Evolutionary conservation across 2,797 vertebrate species (phyloP).

Genomic region (Austrolebias charrua): DNA sequence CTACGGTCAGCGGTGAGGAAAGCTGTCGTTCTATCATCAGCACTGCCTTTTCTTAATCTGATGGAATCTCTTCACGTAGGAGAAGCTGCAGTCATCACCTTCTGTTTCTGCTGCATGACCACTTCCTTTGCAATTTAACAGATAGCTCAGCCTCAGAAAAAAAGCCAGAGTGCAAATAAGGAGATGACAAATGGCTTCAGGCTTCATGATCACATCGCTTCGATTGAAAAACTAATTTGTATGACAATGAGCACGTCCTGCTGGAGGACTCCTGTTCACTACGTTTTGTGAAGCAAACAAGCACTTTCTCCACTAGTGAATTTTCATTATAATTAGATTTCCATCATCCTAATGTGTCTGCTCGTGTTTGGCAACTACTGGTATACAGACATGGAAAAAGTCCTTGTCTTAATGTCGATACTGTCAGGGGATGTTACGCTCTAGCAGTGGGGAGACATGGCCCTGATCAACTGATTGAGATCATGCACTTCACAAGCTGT

Average conservation of each 20-base stretch:
- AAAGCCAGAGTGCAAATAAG: conserved; percentile 34
- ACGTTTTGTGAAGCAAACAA: conserved; percentile 27
- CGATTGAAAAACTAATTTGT: conserved; percentile 50
- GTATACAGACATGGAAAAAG: conserved; percentile 10
- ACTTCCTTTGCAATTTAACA: conserved; percentile 55
- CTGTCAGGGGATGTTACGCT: conserved; percentile 26
- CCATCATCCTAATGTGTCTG: conserved; percentile 16
- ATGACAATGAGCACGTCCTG: conserved; percentile 24
- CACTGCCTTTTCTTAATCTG: conserved; percentile 27
- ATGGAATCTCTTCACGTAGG: conserved; percentile 42
- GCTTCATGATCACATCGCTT: conserved; percentile 43
- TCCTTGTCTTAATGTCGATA: conserved; percentile 8
- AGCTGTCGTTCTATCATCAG: conserved; percentile 35
- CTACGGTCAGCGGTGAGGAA: conserved; percentile 15
- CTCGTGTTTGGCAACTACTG: neutral
- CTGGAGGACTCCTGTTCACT: conserved; percentile 15
- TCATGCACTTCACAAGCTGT: conserved; percentile 46
- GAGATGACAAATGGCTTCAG: conserved; percentile 53
- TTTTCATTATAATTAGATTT: conserved; percentile 25
- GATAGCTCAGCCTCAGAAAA: conserved; percentile 44
- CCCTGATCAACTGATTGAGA: conserved; percentile 33
- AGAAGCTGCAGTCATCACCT: conserved; percentile 45
- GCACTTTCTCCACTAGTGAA: conserved; percentile 16
- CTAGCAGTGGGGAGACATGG: neutral
- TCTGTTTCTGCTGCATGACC: conserved; percentile 53